Base-by-base conservation (phyloP, 1,140 invertebrate genomes). In the Drosophila jambulina region DNA sequence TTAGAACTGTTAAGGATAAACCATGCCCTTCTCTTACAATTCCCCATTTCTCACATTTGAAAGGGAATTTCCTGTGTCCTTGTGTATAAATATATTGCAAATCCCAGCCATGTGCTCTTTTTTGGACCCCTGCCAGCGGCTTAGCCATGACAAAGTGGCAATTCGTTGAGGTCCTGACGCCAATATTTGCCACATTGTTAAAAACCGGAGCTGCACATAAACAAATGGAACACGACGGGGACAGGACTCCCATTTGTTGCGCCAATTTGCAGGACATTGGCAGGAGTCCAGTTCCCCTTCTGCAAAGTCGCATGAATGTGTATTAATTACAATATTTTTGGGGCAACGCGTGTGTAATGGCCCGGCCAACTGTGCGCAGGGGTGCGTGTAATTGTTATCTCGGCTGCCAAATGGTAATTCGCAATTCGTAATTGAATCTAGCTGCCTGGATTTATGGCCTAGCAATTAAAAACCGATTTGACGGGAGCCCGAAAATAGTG, bases 281-380 rank as follows among this genome's bases (percentile, higher is more conserved):
- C 75, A 76, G 36, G 29, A 43, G 36, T 25, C 46, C 70, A 54
- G 23, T 32, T n/a, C 2, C 13, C 19, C 2, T 12, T 10, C 29
- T 38, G 6, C 15, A 8, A 4, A 9, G 15, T 7, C 3, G 5
- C n/a, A 4, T 43, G 23, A 12, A 29, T 10, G 17, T 72, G 46
- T 60, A 82, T 83, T 83, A 83, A 83, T 83, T 83, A 61, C 80
- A 78, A 78, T 78, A 78, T 75, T 69, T 78, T 61, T 48, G 46
- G 54, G 40, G 29, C 25, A 53, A 17, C 51, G 51, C 34, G 32
- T 54, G 40, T 43, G 56, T 60, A 49, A 49, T 57, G 43, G 51
- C 53, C 29, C 48, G 59, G 51, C 43, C 36, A 76, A 64, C 54
- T 65, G 56, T 58, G 74, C 46, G 5, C 63, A 46, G 46, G 27